Percentiles rank a stretch among this genome's conserved stretches.
Evolutionary conservation across 2,797 vertebrate species (phyloP).

Genomic region (Potorous gilbertii): DNA sequence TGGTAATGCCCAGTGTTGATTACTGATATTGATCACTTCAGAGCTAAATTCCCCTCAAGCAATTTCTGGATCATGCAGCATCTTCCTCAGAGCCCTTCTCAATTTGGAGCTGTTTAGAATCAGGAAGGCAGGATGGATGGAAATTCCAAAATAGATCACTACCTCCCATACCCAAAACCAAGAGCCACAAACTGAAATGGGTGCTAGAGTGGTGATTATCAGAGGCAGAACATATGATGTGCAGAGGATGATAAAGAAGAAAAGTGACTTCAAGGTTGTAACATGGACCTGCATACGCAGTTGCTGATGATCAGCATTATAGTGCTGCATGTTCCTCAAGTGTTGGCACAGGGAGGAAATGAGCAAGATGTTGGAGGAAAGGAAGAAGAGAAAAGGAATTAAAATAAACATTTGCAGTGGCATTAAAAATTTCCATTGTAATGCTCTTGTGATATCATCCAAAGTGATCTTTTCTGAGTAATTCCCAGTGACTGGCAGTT

Average conservation of each 20-base stretch:
- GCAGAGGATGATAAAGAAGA: constrained; percentile 47
- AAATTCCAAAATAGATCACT: background rate
- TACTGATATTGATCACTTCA: background rate
- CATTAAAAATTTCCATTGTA: accelerated
- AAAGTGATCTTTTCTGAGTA: background rate
- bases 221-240: background rate
- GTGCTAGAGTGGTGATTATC: accelerated
- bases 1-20: background rate
- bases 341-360: background rate
- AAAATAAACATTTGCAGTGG: accelerated
- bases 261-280: constrained; percentile 22
- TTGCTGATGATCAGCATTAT: accelerated
- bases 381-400: constrained; percentile 36
- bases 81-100: constrained; percentile 36
- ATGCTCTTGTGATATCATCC: accelerated
- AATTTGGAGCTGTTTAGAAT: constrained; percentile 33
- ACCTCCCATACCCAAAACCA: constrained; percentile 33
- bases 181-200: accelerated
- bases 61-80: accelerated
- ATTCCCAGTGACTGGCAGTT: accelerated
- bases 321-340: background rate
- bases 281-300: constrained; percentile 21
- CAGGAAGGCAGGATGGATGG: constrained; percentile 47
- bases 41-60: background rate
- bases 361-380: constrained; percentile 8